Evolutionary conservation across 2,797 vertebrate genomes (phyloP).

Genomic region (Notoglanidium macrostoma): DNA sequence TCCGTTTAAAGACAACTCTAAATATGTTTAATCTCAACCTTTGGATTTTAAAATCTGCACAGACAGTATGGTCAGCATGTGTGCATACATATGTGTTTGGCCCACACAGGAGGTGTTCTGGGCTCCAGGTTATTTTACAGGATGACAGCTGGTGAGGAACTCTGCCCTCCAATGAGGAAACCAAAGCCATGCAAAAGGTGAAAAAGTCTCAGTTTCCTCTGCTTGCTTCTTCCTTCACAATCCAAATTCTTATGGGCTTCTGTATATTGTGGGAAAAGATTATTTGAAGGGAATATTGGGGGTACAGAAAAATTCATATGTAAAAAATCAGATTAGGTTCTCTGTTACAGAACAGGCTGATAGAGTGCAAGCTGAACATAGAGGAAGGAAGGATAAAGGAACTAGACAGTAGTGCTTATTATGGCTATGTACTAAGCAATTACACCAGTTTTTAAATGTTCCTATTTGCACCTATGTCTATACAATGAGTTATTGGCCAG

Average conservation of each 20-base stretch:
- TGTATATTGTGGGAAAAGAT: slow-evolving; percentile 48
- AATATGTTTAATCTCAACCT: not conserved
- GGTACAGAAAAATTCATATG: too few relatives aligned
- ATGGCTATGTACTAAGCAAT: slow-evolving; percentile 29
- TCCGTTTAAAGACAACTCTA: not conserved
- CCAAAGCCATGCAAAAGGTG: slow-evolving; percentile 57
- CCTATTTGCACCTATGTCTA: not conserved
- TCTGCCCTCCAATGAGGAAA: slow-evolving; percentile 56
- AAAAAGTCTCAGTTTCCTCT: slow-evolving; percentile 60
- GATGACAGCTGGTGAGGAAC: slow-evolving; percentile 61
- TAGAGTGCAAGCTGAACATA: too few relatives aligned
- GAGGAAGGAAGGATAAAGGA: too few relatives aligned
- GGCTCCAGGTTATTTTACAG: slow-evolving; percentile 53
- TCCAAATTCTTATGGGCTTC: slow-evolving; percentile 46
- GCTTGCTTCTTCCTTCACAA: slow-evolving; percentile 47
- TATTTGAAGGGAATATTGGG: slow-evolving; percentile 39
- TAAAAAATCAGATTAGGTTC: not conserved
- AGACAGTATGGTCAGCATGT: slow-evolving; percentile 37
- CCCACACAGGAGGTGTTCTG: slow-evolving; percentile 55
- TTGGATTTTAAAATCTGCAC: slow-evolving; percentile 6
- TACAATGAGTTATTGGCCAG: not conserved
- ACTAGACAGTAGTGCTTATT: too few relatives aligned
- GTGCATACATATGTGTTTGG: slow-evolving; percentile 35
- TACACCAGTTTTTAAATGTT: slow-evolving; percentile 54
- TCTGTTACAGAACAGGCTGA: not conserved